Evolutionary conservation across 2,888 invertebrate species (phyloP), one percentile per base, ranked within the genome.

Genomic region (Thereva unica): DNA sequence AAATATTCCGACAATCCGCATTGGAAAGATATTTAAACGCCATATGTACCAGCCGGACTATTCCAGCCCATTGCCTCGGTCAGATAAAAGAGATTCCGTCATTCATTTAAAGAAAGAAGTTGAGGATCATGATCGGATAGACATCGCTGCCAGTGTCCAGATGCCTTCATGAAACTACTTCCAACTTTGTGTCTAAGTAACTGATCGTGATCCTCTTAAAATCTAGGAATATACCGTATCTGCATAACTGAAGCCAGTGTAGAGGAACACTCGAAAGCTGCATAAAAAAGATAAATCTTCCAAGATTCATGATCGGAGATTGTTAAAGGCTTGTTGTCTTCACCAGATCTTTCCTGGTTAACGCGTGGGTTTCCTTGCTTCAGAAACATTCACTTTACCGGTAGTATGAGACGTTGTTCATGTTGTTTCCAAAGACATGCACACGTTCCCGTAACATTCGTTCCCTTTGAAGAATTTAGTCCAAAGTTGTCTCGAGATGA

Each of bases 271-370:
- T 23, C 23, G 23, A 23, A 23, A 23, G 23, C 23, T 23, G 23
- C 40, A 50, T 23, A 50, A 61, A 61, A 50, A 50, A 50, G 50
- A 57, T 45, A 61, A 61, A 44, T 50, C 41, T n/a, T 35, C 42
- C 12, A 38, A 61, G 61, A 61, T 61, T 49, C 61, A 61, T 61
- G 61, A 50, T 61, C 50, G 50, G 40, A 61, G 61, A 61, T 61
- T 50, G 49, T 61, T 61, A 61, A 50, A 61, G 49, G 49, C 40
- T 34, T 50, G 61, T 61, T 61, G 61, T 61, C 61, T 61, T 61
- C 61, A 38, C 50, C 50, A 61, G 61, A 61, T 61, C 49, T 50
- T 40, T 50, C 23, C 34, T 61, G 47, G 59, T 37, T 59, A 59
- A 23, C 49, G 61, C 61, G 61, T 61, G 61, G 61, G 61, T 50